A percentile compares a stretch with the other conserved stretches of the same genome.
These are phyloP conservation scores for Theristicus caerulescens DNA, from an alignment of 2,113 vertebrate species.

Conservation along the genomic window DNA sequence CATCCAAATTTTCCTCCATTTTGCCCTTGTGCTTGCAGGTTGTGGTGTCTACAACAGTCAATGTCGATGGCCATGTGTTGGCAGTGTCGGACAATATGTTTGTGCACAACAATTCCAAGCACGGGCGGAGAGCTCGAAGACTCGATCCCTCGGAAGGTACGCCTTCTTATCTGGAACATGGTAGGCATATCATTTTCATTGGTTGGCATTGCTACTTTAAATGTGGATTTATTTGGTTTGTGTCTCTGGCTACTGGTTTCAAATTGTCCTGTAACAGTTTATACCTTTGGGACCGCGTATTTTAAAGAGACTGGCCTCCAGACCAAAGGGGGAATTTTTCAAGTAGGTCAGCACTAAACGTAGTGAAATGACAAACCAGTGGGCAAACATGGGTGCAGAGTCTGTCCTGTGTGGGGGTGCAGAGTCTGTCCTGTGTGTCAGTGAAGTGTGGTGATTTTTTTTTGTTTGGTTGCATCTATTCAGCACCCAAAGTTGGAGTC, in stretches of 20 bases:
- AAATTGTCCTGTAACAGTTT: not conserved
- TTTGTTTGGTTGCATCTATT: not conserved
- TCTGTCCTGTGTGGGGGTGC: not conserved
- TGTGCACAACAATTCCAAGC: constrained; percentile 99
- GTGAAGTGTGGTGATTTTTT: not conserved
- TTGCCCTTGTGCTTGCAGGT: constrained; percentile 80
- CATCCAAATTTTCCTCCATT: constrained; percentile 61
- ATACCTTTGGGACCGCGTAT: not conserved
- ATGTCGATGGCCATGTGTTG: constrained; percentile 94
- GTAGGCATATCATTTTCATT: constrained; percentile 85
- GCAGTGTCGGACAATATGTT: constrained; percentile 99
- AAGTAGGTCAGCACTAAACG: not conserved
- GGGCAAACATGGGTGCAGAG: not conserved
- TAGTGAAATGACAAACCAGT: not conserved
- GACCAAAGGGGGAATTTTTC: not conserved
- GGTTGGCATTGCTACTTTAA: constrained; percentile 76
- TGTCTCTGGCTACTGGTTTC: constrained; percentile 35
- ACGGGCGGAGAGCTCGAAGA: constrained; percentile 88
- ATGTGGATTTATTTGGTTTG: constrained; percentile 65
- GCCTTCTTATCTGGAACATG: constrained; percentile 91
- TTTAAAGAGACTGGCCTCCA: not conserved
- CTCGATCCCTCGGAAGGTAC: constrained; percentile 95
- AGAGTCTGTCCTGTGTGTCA: not conserved
- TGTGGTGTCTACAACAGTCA: constrained; percentile 96
- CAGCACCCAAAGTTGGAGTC: not conserved